phyloP scores from a whole-genome alignment of 2,113 vertebrate species.

The Sterrhoptilus dennistouni region DNA sequence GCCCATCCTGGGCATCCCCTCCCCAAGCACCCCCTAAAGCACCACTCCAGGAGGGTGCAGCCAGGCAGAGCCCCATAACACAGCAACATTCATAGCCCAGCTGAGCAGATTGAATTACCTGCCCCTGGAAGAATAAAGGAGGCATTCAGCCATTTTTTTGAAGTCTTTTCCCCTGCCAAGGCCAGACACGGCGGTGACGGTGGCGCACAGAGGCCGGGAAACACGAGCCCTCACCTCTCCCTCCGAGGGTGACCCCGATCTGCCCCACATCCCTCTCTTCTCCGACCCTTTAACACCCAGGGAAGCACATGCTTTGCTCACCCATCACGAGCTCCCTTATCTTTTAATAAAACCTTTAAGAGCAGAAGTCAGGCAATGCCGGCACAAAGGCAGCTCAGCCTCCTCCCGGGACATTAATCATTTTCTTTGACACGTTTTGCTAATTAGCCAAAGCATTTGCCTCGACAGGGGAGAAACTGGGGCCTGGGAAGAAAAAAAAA shows the following conservation, averaged over 20 bases:
- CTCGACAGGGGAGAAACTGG: constrained; percentile 17
- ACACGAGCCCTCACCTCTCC: background rate
- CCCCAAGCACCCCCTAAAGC: background rate
- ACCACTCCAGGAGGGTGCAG: rapidly evolving
- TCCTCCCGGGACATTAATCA: constrained; percentile 50
- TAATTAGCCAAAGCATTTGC: constrained; percentile 51
- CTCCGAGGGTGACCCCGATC: background rate
- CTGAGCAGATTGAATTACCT: constrained; percentile 36
- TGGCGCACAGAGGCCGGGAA: background rate
- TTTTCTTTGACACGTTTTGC: constrained; percentile 44
- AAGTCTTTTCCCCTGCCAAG: constrained; percentile 29
- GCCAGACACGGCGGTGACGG: constrained; percentile 20
- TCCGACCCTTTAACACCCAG: background rate
- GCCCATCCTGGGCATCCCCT: background rate
- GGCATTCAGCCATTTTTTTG: constrained; percentile 2
- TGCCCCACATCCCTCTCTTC: background rate
- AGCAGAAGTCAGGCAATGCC: constrained; percentile 33
- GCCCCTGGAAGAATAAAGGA: constrained; percentile 45
- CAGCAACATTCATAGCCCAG: background rate
- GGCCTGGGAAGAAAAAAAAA: background rate
- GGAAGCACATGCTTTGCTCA: background rate
- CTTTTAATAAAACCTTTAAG: constrained; percentile 52
- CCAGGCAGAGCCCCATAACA: background rate
- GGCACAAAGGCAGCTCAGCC: constrained; percentile 16
- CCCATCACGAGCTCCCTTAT: background rate